Conservation (phyloP, 2,113 vertebrate species). For the Tiliqua scincoides region DNA sequence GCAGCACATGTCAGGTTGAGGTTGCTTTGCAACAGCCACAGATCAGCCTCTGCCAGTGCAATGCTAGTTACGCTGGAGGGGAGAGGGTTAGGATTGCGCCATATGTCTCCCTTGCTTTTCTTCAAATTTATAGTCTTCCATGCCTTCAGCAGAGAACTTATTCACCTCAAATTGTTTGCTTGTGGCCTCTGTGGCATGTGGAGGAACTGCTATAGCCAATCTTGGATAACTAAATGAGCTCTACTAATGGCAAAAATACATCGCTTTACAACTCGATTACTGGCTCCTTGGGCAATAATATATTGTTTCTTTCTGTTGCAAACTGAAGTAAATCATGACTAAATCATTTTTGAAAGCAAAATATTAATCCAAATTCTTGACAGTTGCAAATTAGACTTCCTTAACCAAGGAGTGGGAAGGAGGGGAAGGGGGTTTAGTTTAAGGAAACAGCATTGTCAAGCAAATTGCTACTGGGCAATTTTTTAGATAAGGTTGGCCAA, state of each 20-base stretch:
- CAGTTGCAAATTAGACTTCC: not conserved
- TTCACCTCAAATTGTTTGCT: not conserved
- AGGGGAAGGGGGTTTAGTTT: not conserved
- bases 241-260: constrained; percentile 17
- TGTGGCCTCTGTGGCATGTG: not conserved
- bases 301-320: not conserved
- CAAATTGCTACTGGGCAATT: not conserved
- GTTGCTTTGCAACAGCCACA: too few species aligned
- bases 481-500: constrained; percentile 23
- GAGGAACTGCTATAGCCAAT: not conserved
- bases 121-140: not conserved
- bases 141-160: not conserved
- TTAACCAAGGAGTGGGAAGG: not conserved
- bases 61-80: too few species aligned
- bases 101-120: too few species aligned
- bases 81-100: too few species aligned
- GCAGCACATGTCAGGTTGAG: too few species aligned
- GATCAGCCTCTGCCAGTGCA: too few species aligned
- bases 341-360: not conserved
- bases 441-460: constrained; percentile 25
- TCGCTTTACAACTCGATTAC: constrained; percentile 12
- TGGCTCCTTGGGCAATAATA: not conserved
- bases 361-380: not conserved
- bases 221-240: not conserved
- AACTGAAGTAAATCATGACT: not conserved